These are phyloP conservation scores for Hemistola chrysoprasaria DNA, from an alignment of 2,888 invertebrate species.

Conservation along the genomic window DNA sequence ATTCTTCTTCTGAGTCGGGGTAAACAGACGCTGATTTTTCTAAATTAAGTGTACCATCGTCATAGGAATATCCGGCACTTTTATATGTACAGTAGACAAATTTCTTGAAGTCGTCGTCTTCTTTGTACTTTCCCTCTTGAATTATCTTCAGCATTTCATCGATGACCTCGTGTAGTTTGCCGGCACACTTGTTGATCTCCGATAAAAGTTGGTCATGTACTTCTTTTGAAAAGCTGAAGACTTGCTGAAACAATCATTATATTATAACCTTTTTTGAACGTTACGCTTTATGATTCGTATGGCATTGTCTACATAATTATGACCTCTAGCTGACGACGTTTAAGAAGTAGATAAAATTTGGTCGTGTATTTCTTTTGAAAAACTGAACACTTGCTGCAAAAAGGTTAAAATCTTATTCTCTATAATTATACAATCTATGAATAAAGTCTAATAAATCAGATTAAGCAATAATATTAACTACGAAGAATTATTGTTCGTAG, in stretches of 20 bases:
- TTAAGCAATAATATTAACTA: too few species aligned
- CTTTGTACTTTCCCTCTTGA: background rate
- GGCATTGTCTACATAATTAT: too few species aligned
- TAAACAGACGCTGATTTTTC: background rate
- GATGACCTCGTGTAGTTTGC: background rate
- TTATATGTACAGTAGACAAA: constrained; percentile 2
- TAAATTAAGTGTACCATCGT: constrained; percentile 7
- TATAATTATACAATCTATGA: too few species aligned
- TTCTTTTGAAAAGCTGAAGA: background rate
- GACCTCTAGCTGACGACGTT: too few species aligned
- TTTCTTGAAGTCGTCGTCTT: constrained; percentile 4
- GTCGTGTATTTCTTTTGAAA: background rate
- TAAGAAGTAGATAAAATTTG: background rate
- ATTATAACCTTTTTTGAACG: too few species aligned
- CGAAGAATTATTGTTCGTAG: too few species aligned
- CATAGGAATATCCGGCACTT: constrained; percentile 3
- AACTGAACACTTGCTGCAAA: background rate
- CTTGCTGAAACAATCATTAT: too few species aligned
- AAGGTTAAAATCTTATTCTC: too few species aligned
- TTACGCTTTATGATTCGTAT: too few species aligned
- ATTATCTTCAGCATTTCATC: background rate
- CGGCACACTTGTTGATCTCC: background rate
- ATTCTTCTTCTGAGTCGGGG: background rate
- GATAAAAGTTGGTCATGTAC: background rate
- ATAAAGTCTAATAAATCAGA: too few species aligned